Conservation (phyloP, 1,140 invertebrate species). For the Drosophila mayri region DNA sequence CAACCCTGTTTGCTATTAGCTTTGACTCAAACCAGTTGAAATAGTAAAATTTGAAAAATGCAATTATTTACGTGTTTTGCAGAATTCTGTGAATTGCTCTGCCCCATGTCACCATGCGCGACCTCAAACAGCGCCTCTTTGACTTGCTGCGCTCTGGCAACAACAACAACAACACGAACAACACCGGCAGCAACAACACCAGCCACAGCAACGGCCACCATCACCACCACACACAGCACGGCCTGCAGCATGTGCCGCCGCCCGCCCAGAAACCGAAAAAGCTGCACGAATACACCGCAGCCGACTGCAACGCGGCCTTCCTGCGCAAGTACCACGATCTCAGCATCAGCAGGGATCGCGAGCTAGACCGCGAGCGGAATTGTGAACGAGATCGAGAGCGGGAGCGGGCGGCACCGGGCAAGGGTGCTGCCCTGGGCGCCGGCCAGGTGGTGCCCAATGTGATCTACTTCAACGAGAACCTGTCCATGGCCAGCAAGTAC, state of each 20-base stretch:
- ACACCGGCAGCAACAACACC: conserved; percentile 23
- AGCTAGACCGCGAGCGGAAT: conserved; percentile 32
- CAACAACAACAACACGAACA: conserved; percentile 36
- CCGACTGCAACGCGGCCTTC: conserved; percentile 76
- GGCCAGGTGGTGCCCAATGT: conserved; percentile 43
- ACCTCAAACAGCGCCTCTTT: conserved; percentile 80
- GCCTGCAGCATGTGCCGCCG: conserved; percentile 25
- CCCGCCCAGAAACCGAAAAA: conserved; percentile 68
- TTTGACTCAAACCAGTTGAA: not conserved
- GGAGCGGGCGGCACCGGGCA: conserved; percentile 15
- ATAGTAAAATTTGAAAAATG: not conserved
- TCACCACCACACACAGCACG: conserved; percentile 17
- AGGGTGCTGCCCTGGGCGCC: not conserved
- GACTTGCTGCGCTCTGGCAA: conserved; percentile 77
- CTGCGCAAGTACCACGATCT: conserved; percentile 76
- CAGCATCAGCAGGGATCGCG: conserved; percentile 43
- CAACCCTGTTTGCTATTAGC: not conserved
- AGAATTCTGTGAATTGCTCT: conserved; percentile 8
- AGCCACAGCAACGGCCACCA: conserved; percentile 4
- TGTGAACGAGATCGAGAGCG: conserved; percentile 33
- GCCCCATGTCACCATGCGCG: conserved; percentile 70
- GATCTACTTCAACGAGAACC: conserved; percentile 83
- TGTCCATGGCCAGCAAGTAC: conserved; percentile 83
- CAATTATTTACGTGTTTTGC: not conserved
- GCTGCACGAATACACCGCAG: conserved; percentile 72